These are phyloP conservation scores for Rallus crepitans DNA, from an alignment of 2,797 vertebrate species.

Conservation along the genomic window DNA sequence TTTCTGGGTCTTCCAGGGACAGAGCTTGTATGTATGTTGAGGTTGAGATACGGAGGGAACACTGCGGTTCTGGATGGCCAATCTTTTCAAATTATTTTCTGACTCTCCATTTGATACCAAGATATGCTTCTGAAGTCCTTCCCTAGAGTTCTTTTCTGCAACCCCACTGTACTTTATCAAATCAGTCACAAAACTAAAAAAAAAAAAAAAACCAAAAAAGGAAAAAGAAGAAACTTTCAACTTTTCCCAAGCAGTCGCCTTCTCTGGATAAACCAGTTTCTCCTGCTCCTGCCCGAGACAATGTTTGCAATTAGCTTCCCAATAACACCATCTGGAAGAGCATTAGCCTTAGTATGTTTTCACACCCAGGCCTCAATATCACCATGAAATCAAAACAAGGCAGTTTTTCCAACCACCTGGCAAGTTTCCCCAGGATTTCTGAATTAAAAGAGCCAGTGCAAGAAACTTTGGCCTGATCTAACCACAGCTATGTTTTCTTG, in stretches of 20 bases:
- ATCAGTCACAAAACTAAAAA: neutral
- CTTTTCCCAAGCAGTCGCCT: neutral
- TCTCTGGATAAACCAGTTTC: neutral
- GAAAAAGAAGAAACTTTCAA: neutral
- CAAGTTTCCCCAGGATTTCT: neutral
- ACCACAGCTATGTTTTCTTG: neutral
- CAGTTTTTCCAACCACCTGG: slow-evolving; percentile 21
- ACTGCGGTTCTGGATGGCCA: accelerated
- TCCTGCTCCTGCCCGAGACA: neutral
- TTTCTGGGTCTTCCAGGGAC: neutral
- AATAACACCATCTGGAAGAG: slow-evolving; percentile 28
- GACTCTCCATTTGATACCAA: neutral
- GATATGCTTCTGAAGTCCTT: neutral
- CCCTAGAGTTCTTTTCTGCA: neutral
- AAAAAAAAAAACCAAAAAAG: too few relatives aligned
- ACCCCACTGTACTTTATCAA: neutral
- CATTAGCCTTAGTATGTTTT: slow-evolving; percentile 1
- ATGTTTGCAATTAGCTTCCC: slow-evolving; percentile 11
- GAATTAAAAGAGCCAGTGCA: neutral
- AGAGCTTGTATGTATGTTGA: accelerated
- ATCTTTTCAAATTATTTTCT: neutral
- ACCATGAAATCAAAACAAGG: slow-evolving; percentile 44
- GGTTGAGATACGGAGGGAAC: accelerated
- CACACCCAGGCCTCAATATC: slow-evolving; percentile 17
- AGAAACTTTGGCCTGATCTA: neutral